Percentiles rank a stretch among this genome's conserved stretches.
Conservation (phyloP, 2,113 vertebrate species). For the Motacilla tschutschensis region DNA sequence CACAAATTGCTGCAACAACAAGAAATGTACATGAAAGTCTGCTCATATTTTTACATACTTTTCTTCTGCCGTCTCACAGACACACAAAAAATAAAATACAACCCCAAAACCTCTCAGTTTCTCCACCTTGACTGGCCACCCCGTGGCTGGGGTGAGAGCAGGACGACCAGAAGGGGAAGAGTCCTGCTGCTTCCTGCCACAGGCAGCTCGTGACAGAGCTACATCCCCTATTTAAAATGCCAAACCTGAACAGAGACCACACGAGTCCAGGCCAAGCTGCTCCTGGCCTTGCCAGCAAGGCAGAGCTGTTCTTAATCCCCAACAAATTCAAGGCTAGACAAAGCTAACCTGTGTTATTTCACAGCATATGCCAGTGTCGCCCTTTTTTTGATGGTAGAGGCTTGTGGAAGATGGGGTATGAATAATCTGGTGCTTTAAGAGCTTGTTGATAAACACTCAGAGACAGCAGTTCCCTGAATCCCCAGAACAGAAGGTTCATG, state of each 20-base stretch:
- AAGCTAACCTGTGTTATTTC: neutral
- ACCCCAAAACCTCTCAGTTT: neutral
- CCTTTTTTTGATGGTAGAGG: too few species aligned
- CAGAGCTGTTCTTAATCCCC: neutral
- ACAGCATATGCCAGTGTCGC: too few species aligned
- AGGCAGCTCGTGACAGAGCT: neutral
- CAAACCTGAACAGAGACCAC: neutral
- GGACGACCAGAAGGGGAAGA: neutral
- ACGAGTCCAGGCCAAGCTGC: neutral
- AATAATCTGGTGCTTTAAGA: neutral
- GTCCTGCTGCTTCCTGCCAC: neutral
- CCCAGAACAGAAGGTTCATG: neutral
- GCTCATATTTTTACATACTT: neutral
- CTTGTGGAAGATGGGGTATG: neutral
- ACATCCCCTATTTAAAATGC: neutral
- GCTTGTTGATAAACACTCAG: neutral
- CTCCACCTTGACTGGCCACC: neutral
- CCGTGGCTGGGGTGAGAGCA: accelerated
- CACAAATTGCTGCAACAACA: neutral
- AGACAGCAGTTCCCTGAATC: neutral
- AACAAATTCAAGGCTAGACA: neutral
- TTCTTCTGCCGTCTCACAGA: neutral
- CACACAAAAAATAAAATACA: neutral
- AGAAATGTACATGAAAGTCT: neutral
- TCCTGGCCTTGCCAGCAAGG: neutral